A percentile compares a stretch with the other conserved stretches of the same genome.
These are phyloP conservation scores for Periplaneta americana DNA, from an alignment of 1,140 invertebrate genomes.

Conservation along the genomic window DNA sequence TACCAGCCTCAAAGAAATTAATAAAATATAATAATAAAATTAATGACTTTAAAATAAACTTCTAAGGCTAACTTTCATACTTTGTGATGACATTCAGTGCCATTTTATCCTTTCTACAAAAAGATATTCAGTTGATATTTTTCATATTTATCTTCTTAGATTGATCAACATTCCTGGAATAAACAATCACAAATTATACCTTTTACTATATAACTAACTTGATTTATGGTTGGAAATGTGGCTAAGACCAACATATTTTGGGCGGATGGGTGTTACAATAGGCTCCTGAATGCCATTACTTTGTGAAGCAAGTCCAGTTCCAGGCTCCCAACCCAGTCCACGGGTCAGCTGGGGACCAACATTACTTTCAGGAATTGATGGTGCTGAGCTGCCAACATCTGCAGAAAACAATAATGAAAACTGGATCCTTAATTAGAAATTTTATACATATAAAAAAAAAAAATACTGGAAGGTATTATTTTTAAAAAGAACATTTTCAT, in stretches of 20 bases:
- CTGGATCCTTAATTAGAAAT: too few relatives aligned
- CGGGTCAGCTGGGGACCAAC: slow-evolving; percentile 34
- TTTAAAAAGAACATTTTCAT: too few relatives aligned
- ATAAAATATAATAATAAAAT: too few relatives aligned
- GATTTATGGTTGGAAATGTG: slow-evolving; percentile 9
- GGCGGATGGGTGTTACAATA: slow-evolving; percentile 21
- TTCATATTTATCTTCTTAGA: not conserved
- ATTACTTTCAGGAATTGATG: slow-evolving; percentile 33
- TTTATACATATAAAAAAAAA: too few relatives aligned
- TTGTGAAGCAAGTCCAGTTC: slow-evolving; percentile 31
- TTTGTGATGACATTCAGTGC: not conserved
- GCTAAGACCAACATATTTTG: slow-evolving; percentile 18
- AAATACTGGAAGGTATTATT: too few relatives aligned
- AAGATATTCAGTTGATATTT: not conserved
- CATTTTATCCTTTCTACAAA: not conserved
- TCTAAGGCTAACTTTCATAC: too few relatives aligned
- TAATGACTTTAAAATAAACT: too few relatives aligned
- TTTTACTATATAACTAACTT: not conserved
- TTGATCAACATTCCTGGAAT: not conserved
- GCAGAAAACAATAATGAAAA: not conserved
- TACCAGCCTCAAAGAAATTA: too few relatives aligned
- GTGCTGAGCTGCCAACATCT: slow-evolving; percentile 19
- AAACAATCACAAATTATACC: not conserved
- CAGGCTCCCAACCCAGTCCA: slow-evolving; percentile 36
- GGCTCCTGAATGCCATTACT: slow-evolving; percentile 31